These are phyloP conservation scores for Alentia gelatinosa DNA, from an alignment of 2,888 invertebrate species.

Conservation along the genomic window DNA sequence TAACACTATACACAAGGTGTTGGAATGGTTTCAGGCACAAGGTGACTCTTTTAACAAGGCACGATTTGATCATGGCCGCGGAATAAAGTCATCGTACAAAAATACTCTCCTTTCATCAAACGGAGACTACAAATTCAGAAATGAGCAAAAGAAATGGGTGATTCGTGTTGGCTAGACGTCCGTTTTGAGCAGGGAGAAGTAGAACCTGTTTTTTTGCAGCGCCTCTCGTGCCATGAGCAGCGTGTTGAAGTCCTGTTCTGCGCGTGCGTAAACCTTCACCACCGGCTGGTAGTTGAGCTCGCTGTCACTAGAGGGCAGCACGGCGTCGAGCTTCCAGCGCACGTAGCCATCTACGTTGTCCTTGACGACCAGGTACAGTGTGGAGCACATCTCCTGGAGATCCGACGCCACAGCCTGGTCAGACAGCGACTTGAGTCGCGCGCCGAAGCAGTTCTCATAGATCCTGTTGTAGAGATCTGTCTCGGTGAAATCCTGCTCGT, in stretches of 20 bases:
- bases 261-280: constrained; percentile 37
- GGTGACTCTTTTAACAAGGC: neutral
- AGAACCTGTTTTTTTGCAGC: constrained; percentile 29
- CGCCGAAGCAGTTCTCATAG: constrained; percentile 45
- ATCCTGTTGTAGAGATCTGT: constrained; percentile 44
- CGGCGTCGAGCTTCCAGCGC: constrained; percentile 28
- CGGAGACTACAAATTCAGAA: neutral
- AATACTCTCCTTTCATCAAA: neutral
- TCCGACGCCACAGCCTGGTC: constrained; percentile 31
- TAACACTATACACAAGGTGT: neutral
- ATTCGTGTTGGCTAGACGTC: neutral
- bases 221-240: constrained; percentile 41
- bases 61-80: neutral
- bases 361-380: constrained; percentile 30
- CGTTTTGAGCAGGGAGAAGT: constrained; percentile 42
- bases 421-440: constrained; percentile 26
- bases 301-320: neutral
- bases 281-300: constrained; percentile 26
- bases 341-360: constrained; percentile 47
- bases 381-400: constrained; percentile 45
- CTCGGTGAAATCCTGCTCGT: constrained; percentile 24
- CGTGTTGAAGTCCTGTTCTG: constrained; percentile 43
- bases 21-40: neutral
- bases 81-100: neutral
- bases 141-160: neutral